A percentile compares a stretch with the other conserved stretches of the same genome.
Conservation (phyloP, 2,113 vertebrate genomes). For the Campylorhamphus procurvoides region DNA sequence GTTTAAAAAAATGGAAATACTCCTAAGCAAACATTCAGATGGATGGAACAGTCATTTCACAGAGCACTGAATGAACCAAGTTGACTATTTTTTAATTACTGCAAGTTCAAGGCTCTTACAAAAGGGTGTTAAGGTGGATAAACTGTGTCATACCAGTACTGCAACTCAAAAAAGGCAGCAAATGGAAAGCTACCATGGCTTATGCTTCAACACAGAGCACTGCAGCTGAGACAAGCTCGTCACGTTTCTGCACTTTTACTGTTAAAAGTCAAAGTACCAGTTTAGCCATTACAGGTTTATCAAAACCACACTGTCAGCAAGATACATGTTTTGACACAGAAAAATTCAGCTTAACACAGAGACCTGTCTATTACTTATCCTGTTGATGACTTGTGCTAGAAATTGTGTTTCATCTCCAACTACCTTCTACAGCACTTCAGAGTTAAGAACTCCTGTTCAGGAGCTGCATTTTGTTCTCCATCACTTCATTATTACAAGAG, state of each 20-base stretch:
- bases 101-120: neutral
- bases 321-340: neutral
- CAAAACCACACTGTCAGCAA: neutral
- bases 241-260: neutral
- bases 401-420: neutral
- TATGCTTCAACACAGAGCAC: neutral
- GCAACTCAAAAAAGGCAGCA: neutral
- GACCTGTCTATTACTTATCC: neutral
- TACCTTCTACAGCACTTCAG: neutral
- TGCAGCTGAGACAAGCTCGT: neutral
- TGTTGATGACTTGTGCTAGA: neutral
- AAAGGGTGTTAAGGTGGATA: neutral
- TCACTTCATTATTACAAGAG: conserved; percentile 39
- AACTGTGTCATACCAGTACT: neutral
- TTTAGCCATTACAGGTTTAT: neutral
- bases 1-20: neutral
- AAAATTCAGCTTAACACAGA: neutral
- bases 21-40: neutral
- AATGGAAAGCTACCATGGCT: neutral
- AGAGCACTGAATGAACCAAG: neutral
- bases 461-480: conserved; percentile 5
- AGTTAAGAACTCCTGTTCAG: neutral
- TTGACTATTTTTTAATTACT: neutral
- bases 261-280: neutral
- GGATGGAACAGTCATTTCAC: neutral